Percentiles rank a stretch among this genome's conserved stretches.
phyloP scores from a whole-genome alignment of 2,113 vertebrate genomes.

The Laterallus jamaicensis region DNA sequence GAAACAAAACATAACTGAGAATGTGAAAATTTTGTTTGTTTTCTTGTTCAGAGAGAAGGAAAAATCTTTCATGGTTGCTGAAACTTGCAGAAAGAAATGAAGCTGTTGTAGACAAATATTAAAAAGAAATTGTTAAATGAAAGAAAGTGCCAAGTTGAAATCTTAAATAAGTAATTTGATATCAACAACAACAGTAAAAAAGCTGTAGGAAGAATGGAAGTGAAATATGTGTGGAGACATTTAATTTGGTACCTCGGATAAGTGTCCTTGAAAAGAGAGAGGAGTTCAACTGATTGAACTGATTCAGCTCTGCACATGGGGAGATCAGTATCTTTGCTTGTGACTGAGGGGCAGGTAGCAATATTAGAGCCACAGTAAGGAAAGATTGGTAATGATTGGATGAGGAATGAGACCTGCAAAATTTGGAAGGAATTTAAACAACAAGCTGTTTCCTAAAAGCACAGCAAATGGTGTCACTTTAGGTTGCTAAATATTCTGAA shows the following conservation, averaged over 20 bases:
- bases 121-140: neutral
- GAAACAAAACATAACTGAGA: neutral
- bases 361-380: conserved; percentile 13
- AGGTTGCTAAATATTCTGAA: neutral
- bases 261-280: neutral
- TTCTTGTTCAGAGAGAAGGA: neutral
- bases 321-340: neutral
- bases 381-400: neutral
- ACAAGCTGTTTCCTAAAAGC: neutral
- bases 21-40: neutral
- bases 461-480: neutral
- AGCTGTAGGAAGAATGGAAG: neutral
- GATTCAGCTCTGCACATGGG: neutral
- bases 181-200: neutral
- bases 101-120: neutral
- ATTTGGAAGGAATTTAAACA: neutral
- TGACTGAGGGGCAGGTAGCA: neutral
- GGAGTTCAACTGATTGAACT: neutral
- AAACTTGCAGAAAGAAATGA: neutral
- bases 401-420: conserved; percentile 6
- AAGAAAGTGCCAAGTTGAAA: neutral
- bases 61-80: neutral
- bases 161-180: neutral
- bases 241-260: neutral
- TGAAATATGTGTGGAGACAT: neutral